Conservation (phyloP, 2,113 vertebrate genomes). For the Menura novaehollandiae region DNA sequence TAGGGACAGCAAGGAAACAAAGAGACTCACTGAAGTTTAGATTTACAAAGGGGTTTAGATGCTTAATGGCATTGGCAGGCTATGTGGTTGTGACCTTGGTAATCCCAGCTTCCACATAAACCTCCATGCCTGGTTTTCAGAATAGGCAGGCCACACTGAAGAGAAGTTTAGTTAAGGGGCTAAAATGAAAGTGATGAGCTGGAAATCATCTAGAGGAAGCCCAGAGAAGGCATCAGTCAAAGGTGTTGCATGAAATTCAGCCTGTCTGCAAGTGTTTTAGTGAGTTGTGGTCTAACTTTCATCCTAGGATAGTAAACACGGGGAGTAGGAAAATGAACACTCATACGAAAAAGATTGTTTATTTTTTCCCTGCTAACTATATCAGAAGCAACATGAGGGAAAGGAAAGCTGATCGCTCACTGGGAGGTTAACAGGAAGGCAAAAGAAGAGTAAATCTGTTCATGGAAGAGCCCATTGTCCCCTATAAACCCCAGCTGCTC, state of each 20-base stretch:
- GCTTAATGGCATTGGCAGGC: not conserved
- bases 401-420: not conserved
- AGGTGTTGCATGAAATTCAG: not conserved
- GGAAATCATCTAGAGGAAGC: not conserved
- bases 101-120: not conserved
- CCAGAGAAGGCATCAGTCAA: not conserved
- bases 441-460: not conserved
- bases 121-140: not conserved
- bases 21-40: not conserved
- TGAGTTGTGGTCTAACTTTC: not conserved
- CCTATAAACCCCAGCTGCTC: not conserved
- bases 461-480: not conserved
- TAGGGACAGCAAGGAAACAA: not conserved
- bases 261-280: not conserved
- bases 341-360: not conserved
- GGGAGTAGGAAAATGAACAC: not conserved
- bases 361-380: not conserved
- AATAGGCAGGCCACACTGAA: not conserved
- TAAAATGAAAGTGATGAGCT: not conserved
- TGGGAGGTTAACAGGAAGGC: not conserved
- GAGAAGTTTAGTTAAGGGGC: not conserved
- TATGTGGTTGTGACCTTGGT: not conserved
- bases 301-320: not conserved
- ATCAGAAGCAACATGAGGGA: not conserved
- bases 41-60: not conserved